Evolutionary conservation across 2,113 vertebrate species (phyloP).

Genomic region (Boleophthalmus pectinirostris): DNA sequence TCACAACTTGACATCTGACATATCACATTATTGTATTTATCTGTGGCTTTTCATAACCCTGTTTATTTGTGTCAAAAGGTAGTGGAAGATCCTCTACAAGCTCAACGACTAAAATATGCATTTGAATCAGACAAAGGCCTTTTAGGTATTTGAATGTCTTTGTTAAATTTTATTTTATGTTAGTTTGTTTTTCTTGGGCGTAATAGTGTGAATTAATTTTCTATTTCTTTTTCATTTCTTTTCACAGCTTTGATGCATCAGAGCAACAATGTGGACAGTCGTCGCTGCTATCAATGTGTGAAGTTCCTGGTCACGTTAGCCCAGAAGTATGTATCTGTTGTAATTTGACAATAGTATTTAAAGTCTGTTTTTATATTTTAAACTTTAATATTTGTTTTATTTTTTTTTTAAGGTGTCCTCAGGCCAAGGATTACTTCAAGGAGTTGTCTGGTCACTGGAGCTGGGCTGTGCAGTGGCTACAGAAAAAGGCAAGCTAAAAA

Average conservation of each 20-base stretch:
- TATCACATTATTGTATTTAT: background rate
- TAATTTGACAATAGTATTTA: background rate
- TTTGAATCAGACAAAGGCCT: slow-evolving; percentile 98
- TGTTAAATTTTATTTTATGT: background rate
- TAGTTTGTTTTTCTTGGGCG: no score
- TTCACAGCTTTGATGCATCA: slow-evolving; percentile 95
- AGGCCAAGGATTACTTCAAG: slow-evolving; percentile 98
- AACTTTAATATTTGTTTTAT: slow-evolving; percentile 7
- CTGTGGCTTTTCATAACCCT: background rate
- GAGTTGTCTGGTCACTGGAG: slow-evolving; percentile 98
- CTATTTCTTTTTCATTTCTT: slow-evolving; percentile 18
- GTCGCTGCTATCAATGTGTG: slow-evolving; percentile 98
- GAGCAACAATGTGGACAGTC: slow-evolving; percentile 97
- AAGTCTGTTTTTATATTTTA: background rate
- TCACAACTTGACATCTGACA: slow-evolving; percentile 18
- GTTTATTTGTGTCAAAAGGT: slow-evolving; percentile 73
- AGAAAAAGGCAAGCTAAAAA: slow-evolving; percentile 85
- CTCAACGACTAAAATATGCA: slow-evolving; percentile 92
- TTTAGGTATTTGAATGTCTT: slow-evolving; percentile 79
- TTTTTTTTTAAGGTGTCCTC: slow-evolving; percentile 87
- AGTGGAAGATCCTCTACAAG: slow-evolving; percentile 92
- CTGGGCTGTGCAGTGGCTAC: slow-evolving; percentile 98
- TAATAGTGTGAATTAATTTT: background rate
- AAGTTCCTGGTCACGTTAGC: slow-evolving; percentile 97
- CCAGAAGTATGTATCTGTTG: slow-evolving; percentile 88